These are phyloP conservation scores for Stramonita haemastoma DNA, from an alignment of 2,888 invertebrate species.

Conservation along the genomic window DNA sequence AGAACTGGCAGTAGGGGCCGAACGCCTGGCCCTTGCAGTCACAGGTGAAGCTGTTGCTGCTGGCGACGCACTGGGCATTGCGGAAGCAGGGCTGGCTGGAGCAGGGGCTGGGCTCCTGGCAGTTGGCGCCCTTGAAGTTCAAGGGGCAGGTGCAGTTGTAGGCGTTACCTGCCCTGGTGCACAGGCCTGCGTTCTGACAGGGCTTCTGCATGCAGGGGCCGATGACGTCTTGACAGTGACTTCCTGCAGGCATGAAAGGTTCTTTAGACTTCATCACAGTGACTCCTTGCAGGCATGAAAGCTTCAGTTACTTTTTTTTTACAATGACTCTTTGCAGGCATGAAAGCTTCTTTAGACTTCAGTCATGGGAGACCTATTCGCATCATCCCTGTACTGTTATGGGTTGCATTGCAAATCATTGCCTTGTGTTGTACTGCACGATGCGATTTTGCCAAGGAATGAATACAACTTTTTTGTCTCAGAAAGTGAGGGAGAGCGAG, in stretches of 20 bases:
- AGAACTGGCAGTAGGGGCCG: conserved; percentile 47
- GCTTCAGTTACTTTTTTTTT: too few relatives aligned
- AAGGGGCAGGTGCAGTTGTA: conserved; percentile 61
- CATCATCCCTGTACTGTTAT: too few relatives aligned
- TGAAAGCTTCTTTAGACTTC: too few relatives aligned
- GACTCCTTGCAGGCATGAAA: too few relatives aligned
- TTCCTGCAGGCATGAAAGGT: conserved; percentile 36
- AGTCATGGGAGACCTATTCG: too few relatives aligned
- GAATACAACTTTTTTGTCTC: too few relatives aligned
- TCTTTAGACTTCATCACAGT: too few relatives aligned
- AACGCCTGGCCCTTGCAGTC: conserved; percentile 43
- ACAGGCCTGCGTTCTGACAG: conserved; percentile 50
- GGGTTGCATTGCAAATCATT: too few relatives aligned
- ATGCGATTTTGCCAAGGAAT: too few relatives aligned
- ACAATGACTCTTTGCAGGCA: too few relatives aligned
- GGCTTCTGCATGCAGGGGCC: conserved; percentile 49
- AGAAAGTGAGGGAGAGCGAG: too few relatives aligned
- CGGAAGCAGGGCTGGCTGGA: conserved; percentile 65
- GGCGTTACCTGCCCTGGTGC: conserved; percentile 48
- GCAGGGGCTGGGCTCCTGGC: conserved; percentile 56
- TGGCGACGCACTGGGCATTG: conserved; percentile 56
- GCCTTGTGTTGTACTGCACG: too few relatives aligned
- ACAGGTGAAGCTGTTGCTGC: conserved; percentile 45
- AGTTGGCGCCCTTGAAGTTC: conserved; percentile 54
- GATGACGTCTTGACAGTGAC: conserved; percentile 56